These are phyloP conservation scores for Aphodius sticticus DNA, from an alignment of 2,888 invertebrate species.

Conservation along the genomic window DNA sequence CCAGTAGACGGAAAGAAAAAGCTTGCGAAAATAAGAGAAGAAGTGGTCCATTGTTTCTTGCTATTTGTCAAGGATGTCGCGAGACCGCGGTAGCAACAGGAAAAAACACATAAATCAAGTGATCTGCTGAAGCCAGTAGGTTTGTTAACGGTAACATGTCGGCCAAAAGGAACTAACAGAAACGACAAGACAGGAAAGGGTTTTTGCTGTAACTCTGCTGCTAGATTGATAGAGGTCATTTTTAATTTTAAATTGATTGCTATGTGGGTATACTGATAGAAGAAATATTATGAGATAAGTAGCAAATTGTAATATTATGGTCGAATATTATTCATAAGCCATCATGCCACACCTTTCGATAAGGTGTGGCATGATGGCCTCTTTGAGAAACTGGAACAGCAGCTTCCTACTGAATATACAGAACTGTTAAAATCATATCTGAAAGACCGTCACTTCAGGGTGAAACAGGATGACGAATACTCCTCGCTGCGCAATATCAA, in stretches of 20 bases:
- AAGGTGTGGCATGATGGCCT: too few relatives aligned
- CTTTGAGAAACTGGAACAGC: too few relatives aligned
- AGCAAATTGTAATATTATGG: too few relatives aligned
- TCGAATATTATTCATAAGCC: too few relatives aligned
- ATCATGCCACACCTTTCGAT: too few relatives aligned
- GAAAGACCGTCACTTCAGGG: too few relatives aligned
- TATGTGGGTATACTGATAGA: not conserved
- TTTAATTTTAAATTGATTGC: not conserved
- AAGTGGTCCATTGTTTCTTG: not conserved
- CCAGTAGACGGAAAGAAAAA: not conserved
- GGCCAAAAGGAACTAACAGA: not conserved
- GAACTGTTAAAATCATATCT: too few relatives aligned
- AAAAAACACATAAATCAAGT: not conserved
- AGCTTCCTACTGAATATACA: too few relatives aligned
- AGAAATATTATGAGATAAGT: too few relatives aligned
- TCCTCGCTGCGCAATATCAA: too few relatives aligned
- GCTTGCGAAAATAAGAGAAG: not conserved
- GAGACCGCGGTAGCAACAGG: not conserved
- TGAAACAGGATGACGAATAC: too few relatives aligned
- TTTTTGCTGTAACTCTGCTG: not conserved
- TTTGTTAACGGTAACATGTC: not conserved
- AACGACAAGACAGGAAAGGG: not conserved
- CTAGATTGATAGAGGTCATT: not conserved
- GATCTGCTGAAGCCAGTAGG: not conserved
- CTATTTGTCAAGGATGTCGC: not conserved